Conservation (phyloP, 1,140 invertebrate species). For the Drosophila carrolli region DNA sequence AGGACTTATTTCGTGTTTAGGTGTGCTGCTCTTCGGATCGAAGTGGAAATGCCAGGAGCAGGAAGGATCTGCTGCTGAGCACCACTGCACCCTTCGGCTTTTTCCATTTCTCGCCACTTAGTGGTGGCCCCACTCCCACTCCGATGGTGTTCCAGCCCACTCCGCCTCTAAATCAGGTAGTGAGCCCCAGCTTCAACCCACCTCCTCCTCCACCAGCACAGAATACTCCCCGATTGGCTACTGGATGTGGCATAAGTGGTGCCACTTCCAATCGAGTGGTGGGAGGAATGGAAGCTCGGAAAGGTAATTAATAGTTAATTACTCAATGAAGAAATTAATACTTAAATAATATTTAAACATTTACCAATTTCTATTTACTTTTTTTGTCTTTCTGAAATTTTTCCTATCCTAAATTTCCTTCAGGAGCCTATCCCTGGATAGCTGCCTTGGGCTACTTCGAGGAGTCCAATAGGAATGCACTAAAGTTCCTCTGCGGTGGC, state of each 20-base stretch:
- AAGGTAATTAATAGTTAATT: conserved; percentile 37
- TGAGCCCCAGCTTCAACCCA: conserved; percentile 10
- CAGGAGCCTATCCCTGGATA: conserved; percentile 90
- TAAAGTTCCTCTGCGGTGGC: conserved; percentile 92
- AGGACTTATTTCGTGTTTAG: conserved; percentile 3
- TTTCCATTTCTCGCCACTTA: conserved; percentile 56
- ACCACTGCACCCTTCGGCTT: conserved; percentile 14
- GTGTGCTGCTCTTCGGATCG: conserved; percentile 54
- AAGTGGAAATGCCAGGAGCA: conserved; percentile 34
- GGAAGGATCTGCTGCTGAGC: conserved; percentile 46
- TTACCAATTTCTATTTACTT: background rate
- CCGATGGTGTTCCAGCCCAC: conserved; percentile 63
- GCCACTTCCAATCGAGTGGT: conserved; percentile 82
- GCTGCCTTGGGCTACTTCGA: conserved; percentile 87
- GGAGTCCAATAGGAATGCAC: conserved; percentile 84
- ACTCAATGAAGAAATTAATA: no score
- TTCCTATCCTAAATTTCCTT: background rate
- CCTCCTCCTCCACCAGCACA: conserved; percentile 2
- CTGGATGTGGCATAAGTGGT: conserved; percentile 70
- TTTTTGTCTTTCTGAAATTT: conserved; percentile 6
- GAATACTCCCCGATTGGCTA: background rate
- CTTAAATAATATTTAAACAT: no score
- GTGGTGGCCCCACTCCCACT: conserved; percentile 15
- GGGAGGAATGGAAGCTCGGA: conserved; percentile 79
- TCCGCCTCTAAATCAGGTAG: conserved; percentile 45